phyloP scores from a whole-genome alignment of 1,140 invertebrate species.

The Caenorhabditis inopinata region DNA sequence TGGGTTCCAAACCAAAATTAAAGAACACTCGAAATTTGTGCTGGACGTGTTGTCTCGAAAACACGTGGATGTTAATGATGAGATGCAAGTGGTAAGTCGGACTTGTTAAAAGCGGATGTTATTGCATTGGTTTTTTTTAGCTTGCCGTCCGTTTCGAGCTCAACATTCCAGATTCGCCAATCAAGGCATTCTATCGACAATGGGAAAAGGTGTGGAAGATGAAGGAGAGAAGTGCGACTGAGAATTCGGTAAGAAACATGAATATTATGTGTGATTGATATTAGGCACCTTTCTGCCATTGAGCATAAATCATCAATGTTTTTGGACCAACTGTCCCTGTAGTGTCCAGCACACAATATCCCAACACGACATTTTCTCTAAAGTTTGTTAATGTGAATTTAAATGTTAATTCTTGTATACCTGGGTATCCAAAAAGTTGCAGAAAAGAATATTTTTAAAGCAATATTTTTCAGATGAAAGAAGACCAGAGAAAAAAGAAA shows the following conservation, averaged over 20 bases:
- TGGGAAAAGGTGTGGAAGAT: slow-evolving; percentile 46
- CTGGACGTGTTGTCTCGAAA: not conserved
- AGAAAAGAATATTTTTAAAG: not conserved
- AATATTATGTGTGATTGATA: no score
- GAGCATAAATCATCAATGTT: no score
- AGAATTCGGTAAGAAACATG: not conserved
- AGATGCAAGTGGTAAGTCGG: slow-evolving; percentile 38
- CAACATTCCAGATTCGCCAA: slow-evolving; percentile 34
- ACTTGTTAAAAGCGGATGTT: not conserved
- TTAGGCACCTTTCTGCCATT: no score
- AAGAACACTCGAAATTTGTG: slow-evolving; percentile 38
- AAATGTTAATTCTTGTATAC: no score
- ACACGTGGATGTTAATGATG: slow-evolving; percentile 25
- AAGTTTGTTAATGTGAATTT: no score
- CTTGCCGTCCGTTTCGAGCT: slow-evolving; percentile 26
- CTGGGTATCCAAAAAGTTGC: no score
- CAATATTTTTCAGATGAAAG: not conserved
- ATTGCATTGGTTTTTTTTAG: slow-evolving; percentile 9
- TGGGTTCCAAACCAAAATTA: slow-evolving; percentile 31
- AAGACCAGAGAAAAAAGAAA: slow-evolving; percentile 28
- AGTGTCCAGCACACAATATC: no score
- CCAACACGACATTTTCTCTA: no score
- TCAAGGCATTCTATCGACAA: slow-evolving; percentile 38
- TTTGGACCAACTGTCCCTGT: no score
- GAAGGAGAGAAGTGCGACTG: slow-evolving; percentile 13